phyloP scores from a whole-genome alignment of 1,140 invertebrate genomes.

The Aphis craccivora region DNA sequence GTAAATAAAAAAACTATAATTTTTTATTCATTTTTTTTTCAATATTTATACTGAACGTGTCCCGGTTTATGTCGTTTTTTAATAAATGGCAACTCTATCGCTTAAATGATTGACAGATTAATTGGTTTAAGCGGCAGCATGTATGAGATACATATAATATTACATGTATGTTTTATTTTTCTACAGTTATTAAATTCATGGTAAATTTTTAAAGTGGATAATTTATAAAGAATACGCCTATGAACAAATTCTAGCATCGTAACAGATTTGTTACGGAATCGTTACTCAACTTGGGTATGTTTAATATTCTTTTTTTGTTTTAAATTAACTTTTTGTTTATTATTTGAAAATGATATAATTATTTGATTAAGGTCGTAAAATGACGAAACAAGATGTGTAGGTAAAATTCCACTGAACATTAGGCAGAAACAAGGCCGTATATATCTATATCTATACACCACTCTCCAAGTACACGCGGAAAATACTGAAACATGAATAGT shows the following conservation, averaged over 20 bases:
- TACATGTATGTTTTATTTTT: neutral
- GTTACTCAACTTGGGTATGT: neutral
- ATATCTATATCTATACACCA: neutral
- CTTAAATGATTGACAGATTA: neutral
- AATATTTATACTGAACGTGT: neutral
- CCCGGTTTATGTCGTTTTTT: neutral
- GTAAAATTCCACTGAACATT: neutral
- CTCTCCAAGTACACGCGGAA: conserved; percentile 21
- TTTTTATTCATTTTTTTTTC: neutral
- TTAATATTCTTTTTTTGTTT: neutral
- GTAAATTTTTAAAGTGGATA: neutral
- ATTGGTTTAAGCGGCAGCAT: neutral
- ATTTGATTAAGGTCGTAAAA: conserved; percentile 36
- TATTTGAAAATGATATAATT: conserved; percentile 4
- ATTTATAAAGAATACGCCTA: neutral
- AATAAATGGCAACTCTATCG: neutral
- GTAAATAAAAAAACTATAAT: neutral
- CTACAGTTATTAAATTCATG: no score
- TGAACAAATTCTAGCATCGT: neutral
- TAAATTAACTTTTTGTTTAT: conserved; percentile 19
- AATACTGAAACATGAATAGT: conserved; percentile 4
- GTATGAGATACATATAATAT: neutral
- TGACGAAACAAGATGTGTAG: conserved; percentile 15
- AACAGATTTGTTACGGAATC: neutral
- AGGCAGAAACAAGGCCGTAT: neutral